These are phyloP conservation scores for Phymatocera aterrima DNA, from an alignment of 2,888 invertebrate species.

Conservation along the genomic window DNA sequence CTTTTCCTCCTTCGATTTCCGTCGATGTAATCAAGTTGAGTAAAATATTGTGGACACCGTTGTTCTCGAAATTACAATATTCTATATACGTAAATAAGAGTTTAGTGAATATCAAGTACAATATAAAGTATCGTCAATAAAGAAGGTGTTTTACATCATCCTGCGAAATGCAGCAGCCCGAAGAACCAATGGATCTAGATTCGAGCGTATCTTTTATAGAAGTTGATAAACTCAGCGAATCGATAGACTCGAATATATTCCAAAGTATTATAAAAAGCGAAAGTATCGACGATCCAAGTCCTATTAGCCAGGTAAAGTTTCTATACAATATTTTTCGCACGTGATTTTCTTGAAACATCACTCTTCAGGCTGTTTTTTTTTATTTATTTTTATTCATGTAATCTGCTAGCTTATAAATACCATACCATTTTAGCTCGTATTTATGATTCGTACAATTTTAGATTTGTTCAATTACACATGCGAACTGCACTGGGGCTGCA, in stretches of 20 bases:
- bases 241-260: conserved; percentile 50
- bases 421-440: too few species aligned
- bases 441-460: too few species aligned
- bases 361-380: neutral
- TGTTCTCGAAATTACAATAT: neutral
- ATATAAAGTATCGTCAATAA: neutral
- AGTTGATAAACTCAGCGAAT: conserved; percentile 57
- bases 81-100: too few species aligned
- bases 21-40: too few species aligned
- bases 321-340: neutral
- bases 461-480: too few species aligned
- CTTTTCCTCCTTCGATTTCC: too few species aligned
- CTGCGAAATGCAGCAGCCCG: conserved; percentile 71
- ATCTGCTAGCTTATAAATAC: too few species aligned
- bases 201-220: conserved; percentile 50
- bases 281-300: neutral
- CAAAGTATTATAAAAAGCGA: conserved; percentile 46
- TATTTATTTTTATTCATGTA: too few species aligned
- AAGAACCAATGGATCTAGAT: conserved; percentile 76
- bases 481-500: too few species aligned
- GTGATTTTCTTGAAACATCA: neutral
- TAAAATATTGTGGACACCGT: neutral
- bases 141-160: conserved; percentile 11
- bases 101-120: neutral
- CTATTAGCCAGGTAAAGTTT: neutral